These are phyloP conservation scores for Salarias fasciatus DNA, from an alignment of 2,797 vertebrate genomes.

Conservation along the genomic window DNA sequence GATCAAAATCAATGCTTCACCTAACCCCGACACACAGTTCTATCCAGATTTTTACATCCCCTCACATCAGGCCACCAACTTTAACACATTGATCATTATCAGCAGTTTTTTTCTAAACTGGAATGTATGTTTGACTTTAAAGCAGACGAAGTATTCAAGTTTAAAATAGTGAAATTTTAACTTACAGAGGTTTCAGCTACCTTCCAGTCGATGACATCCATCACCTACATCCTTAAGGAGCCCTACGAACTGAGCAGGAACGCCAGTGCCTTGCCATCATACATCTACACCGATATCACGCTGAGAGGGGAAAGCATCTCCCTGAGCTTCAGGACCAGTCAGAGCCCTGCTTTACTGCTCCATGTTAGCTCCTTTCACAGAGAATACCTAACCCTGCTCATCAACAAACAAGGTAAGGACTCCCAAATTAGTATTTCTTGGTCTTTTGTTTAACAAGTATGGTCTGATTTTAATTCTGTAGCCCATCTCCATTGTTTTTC, in stretches of 20 bases:
- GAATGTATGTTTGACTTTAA: too few relatives aligned
- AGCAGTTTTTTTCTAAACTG: too few relatives aligned
- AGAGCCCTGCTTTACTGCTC: constrained; percentile 88
- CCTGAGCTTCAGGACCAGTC: constrained; percentile 89
- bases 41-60: too few relatives aligned
- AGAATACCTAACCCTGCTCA: constrained; percentile 88
- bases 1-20: too few relatives aligned
- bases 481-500: not conserved
- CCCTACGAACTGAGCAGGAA: constrained; percentile 86
- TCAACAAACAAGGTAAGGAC: constrained; percentile 89
- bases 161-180: constrained; percentile 12
- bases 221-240: constrained; percentile 89
- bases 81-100: too few relatives aligned
- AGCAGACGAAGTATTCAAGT: too few relatives aligned
- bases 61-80: too few relatives aligned
- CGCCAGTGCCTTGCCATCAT: constrained; percentile 82
- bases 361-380: constrained; percentile 87
- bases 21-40: too few relatives aligned
- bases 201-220: constrained; percentile 87
- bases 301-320: constrained; percentile 85
- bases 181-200: constrained; percentile 92
- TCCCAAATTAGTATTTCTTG: not conserved
- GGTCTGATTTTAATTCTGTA: not conserved
- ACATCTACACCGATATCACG: constrained; percentile 86
- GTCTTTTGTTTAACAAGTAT: not conserved